A percentile compares a stretch with the other conserved stretches of the same genome.
Evolutionary conservation across 2,797 vertebrate genomes (phyloP).

Genomic region (Acipenser oxyrinchus): DNA sequence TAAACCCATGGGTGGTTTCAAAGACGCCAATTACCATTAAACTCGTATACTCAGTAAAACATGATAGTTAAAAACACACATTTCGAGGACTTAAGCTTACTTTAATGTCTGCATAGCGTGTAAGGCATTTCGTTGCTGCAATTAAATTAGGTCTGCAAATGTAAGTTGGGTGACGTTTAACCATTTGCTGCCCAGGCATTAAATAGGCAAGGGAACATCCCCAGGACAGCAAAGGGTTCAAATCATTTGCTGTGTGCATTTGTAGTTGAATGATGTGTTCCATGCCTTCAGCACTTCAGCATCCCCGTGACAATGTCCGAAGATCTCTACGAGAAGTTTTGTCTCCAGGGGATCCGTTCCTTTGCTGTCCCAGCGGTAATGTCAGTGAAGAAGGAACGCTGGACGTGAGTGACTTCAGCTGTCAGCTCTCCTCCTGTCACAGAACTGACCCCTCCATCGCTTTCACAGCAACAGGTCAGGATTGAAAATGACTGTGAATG

Average conservation of each 20-base stretch:
- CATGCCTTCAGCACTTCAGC: not conserved
- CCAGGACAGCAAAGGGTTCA: not conserved
- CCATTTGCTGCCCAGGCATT: too few relatives aligned
- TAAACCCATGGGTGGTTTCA: too few relatives aligned
- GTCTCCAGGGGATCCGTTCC: slow-evolving; percentile 85
- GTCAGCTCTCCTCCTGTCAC: slow-evolving; percentile 89
- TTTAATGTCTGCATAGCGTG: too few relatives aligned
- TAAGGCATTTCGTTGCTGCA: too few relatives aligned
- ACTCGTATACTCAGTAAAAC: too few relatives aligned
- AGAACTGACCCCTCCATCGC: slow-evolving; percentile 85
- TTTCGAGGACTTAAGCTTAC: too few relatives aligned
- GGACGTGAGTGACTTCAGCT: slow-evolving; percentile 91
- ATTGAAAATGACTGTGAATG: too few relatives aligned
- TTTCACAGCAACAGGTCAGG: slow-evolving; percentile 85
- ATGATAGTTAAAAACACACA: too few relatives aligned
- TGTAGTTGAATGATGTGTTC: not conserved
- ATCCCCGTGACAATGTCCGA: slow-evolving; percentile 58
- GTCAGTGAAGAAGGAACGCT: slow-evolving; percentile 83
- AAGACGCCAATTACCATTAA: too few relatives aligned
- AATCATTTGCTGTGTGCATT: not conserved
- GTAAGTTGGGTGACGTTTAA: too few relatives aligned
- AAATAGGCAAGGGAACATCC: too few relatives aligned
- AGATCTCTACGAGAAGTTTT: slow-evolving; percentile 85
- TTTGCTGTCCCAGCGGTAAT: slow-evolving; percentile 76
- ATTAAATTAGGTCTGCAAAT: too few relatives aligned